phyloP scores from a whole-genome alignment of 2,113 vertebrate genomes.

The Cinclus cinclus region DNA sequence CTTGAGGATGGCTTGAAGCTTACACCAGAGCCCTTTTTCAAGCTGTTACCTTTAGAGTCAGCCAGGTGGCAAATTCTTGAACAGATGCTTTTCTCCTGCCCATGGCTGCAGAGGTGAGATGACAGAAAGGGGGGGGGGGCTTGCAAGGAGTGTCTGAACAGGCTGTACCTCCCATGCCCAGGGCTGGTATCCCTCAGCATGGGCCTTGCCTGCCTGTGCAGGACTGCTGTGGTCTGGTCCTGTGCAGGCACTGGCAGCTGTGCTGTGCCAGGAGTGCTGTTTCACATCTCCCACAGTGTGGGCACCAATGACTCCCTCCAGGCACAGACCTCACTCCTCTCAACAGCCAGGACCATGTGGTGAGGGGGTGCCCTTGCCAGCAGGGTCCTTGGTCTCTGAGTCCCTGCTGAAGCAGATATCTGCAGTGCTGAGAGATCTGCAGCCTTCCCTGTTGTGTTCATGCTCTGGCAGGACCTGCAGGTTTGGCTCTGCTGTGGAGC shows the following conservation, averaged over 20 bases:
- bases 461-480: neutral
- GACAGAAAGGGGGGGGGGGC: neutral
- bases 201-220: neutral
- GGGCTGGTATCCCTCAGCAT: fast-evolving
- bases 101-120: neutral
- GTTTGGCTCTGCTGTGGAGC: neutral
- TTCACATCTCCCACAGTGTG: fast-evolving
- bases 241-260: neutral
- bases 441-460: neutral
- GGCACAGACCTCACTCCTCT: neutral
- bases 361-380: neutral
- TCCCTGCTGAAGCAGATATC: neutral
- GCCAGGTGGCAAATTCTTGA: neutral
- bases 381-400: neutral
- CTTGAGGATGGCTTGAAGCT: neutral
- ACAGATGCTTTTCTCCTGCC: neutral
- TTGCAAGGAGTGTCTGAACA: neutral
- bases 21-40: neutral
- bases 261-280: neutral
- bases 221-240: neutral
- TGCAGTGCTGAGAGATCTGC: neutral
- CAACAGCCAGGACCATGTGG: neutral
- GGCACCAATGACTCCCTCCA: neutral
- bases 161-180: neutral
- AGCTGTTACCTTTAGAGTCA: neutral